phyloP scores from a whole-genome alignment of 2,113 vertebrate genomes.

The Tragulus kanchil region DNA sequence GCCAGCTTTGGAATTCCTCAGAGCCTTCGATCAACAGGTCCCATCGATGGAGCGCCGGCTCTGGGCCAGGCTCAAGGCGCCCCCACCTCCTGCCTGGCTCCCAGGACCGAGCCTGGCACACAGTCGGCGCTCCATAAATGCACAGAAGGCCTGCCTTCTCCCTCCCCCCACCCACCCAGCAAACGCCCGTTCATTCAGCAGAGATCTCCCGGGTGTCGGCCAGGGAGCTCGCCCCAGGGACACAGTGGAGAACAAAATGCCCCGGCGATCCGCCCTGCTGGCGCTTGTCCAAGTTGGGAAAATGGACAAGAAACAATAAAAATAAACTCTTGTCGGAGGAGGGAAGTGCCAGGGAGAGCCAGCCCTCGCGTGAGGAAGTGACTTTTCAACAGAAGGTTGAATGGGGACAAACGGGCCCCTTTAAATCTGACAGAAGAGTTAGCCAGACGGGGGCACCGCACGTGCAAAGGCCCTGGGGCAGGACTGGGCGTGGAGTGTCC shows the following conservation, averaged over 20 bases:
- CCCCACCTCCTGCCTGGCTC: not conserved
- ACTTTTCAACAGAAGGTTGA: not conserved
- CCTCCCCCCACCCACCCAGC: not conserved
- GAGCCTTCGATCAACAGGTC: not conserved
- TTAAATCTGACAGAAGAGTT: not conserved
- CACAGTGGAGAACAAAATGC: not conserved
- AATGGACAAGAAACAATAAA: not conserved
- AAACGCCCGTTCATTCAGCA: not conserved
- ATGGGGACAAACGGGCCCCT: not conserved
- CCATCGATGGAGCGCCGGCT: not conserved
- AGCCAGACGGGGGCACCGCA: not conserved
- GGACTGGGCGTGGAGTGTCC: not conserved
- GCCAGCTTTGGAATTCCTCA: too few species aligned
- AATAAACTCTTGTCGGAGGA: not conserved
- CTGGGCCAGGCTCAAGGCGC: not conserved
- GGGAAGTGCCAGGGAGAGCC: not conserved
- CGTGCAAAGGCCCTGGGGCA: slow-evolving; percentile 11
- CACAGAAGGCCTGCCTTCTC: not conserved
- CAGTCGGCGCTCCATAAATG: not conserved
- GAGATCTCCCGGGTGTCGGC: not conserved
- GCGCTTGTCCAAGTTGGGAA: not conserved
- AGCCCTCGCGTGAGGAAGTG: accelerated
- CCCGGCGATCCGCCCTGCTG: not conserved
- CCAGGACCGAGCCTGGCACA: not conserved
- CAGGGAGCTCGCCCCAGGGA: not conserved